Percentiles rank a stretch among this genome's conserved stretches.
These are phyloP conservation scores for Rotaria sp. DNA, from an alignment of 2,888 invertebrate species.

Conservation along the genomic window DNA sequence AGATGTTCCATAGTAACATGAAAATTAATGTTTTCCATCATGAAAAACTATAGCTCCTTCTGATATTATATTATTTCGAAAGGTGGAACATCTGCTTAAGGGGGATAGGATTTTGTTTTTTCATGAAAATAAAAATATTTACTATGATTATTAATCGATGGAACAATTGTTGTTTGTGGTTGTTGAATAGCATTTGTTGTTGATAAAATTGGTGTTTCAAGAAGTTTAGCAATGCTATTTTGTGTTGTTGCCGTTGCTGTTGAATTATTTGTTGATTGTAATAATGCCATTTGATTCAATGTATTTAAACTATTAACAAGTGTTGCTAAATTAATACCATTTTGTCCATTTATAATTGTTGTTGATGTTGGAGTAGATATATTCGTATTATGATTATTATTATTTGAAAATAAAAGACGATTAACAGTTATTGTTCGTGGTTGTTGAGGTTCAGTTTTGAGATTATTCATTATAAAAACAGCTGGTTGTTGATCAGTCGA, in stretches of 20 bases:
- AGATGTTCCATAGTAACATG: too few species aligned
- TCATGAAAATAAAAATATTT: background rate
- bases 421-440: conserved; percentile 26
- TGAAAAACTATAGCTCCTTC: too few species aligned
- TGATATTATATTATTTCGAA: too few species aligned
- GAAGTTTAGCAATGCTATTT: conserved; percentile 26
- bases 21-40: too few species aligned
- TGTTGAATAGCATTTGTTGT: background rate
- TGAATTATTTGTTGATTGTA: background rate
- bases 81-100: too few species aligned
- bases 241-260: background rate
- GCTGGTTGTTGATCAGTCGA: background rate
- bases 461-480: conserved; percentile 21
- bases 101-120: background rate
- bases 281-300: conserved; percentile 22
- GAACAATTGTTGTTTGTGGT: background rate
- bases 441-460: background rate
- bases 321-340: conserved; percentile 18
- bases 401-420: conserved; percentile 20
- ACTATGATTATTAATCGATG: background rate
- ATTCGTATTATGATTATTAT: background rate
- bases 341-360: conserved; percentile 10
- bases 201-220: conserved; percentile 3
- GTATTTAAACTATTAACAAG: conserved; percentile 24
- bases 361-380: background rate